These are phyloP conservation scores for Dynastes maya DNA, from an alignment of 2,888 invertebrate genomes.

Conservation along the genomic window DNA sequence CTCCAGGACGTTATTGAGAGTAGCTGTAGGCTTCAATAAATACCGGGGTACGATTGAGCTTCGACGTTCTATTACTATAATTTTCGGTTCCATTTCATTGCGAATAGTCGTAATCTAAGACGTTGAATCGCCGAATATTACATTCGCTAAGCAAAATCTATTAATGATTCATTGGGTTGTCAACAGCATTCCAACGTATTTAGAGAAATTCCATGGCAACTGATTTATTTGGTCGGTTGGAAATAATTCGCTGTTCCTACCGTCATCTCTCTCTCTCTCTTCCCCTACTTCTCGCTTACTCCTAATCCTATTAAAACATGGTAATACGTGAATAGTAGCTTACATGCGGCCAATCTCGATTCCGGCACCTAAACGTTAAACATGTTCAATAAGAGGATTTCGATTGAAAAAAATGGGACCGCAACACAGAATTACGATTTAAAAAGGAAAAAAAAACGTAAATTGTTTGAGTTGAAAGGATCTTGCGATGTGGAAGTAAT, in stretches of 20 bases:
- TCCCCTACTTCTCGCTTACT: not conserved
- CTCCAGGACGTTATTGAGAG: not conserved
- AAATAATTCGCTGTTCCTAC: not conserved
- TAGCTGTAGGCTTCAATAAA: conserved; percentile 14
- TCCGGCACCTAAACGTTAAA: not conserved
- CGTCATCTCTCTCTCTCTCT: too few relatives aligned
- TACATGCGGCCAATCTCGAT: not conserved
- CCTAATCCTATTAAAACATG: conserved; percentile 25
- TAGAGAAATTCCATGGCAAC: not conserved
- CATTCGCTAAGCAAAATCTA: conserved; percentile 18
- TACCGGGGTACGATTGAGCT: conserved; percentile 1
- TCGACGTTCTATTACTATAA: conserved; percentile 7
- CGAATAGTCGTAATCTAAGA: not conserved
- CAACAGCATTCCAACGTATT: conserved; percentile 23
- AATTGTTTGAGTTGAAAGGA: too few relatives aligned
- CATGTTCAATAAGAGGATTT: conserved; percentile 6
- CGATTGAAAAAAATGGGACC: too few relatives aligned
- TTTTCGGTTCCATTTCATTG: conserved; percentile 10
- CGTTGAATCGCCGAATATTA: conserved; percentile 3
- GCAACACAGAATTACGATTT: too few relatives aligned
- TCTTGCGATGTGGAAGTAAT: too few relatives aligned
- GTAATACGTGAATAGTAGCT: not conserved
- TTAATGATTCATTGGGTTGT: conserved; percentile 29
- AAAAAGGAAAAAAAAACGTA: too few relatives aligned
- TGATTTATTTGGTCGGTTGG: conserved; percentile 29